phyloP scores from a whole-genome alignment of 1,140 invertebrate species.

The Sitophilus oryzae region DNA sequence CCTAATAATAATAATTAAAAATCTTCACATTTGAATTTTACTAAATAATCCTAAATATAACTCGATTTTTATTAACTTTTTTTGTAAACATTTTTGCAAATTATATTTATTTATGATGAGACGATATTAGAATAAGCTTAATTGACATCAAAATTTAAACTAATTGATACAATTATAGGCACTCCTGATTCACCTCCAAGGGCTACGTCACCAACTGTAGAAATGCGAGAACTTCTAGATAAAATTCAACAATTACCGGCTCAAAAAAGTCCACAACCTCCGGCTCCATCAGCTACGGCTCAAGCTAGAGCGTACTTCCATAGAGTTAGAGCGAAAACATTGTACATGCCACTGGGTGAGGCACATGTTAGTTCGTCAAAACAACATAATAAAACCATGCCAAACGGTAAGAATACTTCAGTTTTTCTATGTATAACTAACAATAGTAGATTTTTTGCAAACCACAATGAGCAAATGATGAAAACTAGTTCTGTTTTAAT shows the following conservation, averaged over 20 bases:
- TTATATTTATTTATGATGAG: no score
- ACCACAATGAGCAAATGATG: no score
- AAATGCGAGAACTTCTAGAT: conserved; percentile 59
- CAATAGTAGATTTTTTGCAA: no score
- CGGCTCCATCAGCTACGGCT: conserved; percentile 11
- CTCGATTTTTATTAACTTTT: no score
- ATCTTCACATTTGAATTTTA: no score
- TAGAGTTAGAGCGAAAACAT: conserved; percentile 49
- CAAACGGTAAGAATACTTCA: conserved; percentile 27
- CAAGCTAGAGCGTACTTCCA: conserved; percentile 35
- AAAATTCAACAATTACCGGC: conserved; percentile 61
- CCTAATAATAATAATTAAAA: no score
- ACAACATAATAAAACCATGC: conserved; percentile 15
- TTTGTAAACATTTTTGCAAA: no score
- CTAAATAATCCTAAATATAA: no score
- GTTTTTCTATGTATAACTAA: no score
- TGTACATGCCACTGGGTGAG: conserved; percentile 51
- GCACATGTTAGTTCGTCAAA: conserved; percentile 19
- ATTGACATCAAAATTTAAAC: no score
- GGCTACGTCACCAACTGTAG: conserved; percentile 69
- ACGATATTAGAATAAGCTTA: no score
- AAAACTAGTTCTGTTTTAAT: no score
- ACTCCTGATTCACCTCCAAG: conserved; percentile 67
- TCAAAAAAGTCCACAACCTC: conserved; percentile 34
- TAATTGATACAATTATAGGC: conserved; percentile 19